Conservation (phyloP, 2,888 invertebrate genomes). For the Phragmatobia fuliginosa region DNA sequence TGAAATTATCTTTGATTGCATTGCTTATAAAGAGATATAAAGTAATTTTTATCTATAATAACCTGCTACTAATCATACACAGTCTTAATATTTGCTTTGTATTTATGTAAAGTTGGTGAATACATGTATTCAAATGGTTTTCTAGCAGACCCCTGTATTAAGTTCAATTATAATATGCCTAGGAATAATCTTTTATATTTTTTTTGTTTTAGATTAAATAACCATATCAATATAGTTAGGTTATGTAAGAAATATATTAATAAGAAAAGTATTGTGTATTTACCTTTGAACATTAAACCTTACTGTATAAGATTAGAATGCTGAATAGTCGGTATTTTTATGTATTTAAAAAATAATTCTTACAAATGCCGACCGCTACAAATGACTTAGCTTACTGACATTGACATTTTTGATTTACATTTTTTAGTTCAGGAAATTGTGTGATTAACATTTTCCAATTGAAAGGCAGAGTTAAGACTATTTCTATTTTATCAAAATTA, state of each 20-base stretch:
- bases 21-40: too few species aligned
- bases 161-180: too few species aligned
- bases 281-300: not conserved
- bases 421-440: not conserved
- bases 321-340: not conserved
- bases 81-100: too few species aligned
- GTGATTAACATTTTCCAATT: not conserved
- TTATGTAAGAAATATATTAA: conserved; percentile 42
- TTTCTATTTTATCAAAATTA: too few species aligned
- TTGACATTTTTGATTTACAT: not conserved
- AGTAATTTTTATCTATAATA: too few species aligned
- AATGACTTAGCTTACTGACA: not conserved
- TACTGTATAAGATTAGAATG: not conserved
- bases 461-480: not conserved
- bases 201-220: not conserved
- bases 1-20: too few species aligned
- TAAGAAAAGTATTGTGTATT: not conserved
- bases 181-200: too few species aligned
- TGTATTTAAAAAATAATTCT: not conserved
- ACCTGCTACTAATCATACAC: too few species aligned
- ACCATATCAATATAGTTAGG: conserved; percentile 24
- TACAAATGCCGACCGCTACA: not conserved
- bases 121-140: not conserved
- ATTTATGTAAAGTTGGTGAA: too few species aligned
- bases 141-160: too few species aligned